phyloP scores from a whole-genome alignment of 2,888 invertebrate genomes.

The Deroplatys truncata region DNA sequence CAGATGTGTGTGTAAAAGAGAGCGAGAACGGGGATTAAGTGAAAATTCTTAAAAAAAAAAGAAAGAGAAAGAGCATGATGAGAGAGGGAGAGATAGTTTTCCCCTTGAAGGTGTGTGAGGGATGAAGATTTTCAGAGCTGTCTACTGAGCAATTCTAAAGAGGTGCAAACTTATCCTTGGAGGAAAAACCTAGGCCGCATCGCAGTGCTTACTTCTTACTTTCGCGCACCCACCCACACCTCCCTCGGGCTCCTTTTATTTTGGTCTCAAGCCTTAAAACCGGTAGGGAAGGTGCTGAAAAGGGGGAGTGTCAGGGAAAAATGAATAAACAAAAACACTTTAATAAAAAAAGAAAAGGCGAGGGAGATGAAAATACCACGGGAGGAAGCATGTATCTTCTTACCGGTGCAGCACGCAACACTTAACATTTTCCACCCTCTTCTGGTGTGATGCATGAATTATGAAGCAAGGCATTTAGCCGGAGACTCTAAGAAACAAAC shows the following conservation, averaged over 20 bases:
- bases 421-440: neutral
- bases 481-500: neutral
- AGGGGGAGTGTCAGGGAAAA: constrained; percentile 13
- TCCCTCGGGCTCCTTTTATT: neutral
- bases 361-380: neutral
- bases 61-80: neutral
- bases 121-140: neutral
- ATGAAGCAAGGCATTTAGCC: neutral
- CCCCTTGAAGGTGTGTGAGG: neutral
- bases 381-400: neutral
- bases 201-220: neutral
- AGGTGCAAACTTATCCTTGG: constrained; percentile 19
- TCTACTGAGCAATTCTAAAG: constrained; percentile 8
- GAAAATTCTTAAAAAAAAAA: constrained; percentile 24
- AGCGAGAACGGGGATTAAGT: constrained; percentile 22
- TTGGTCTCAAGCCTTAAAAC: neutral
- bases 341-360: neutral
- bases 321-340: constrained; percentile 25
- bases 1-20: neutral
- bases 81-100: neutral
- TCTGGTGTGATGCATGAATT: constrained; percentile 2
- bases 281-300: neutral
- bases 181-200: neutral
- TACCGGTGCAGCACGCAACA: neutral
- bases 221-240: neutral